Conservation (phyloP, 2,113 vertebrate species). For the Colius striatus region DNA sequence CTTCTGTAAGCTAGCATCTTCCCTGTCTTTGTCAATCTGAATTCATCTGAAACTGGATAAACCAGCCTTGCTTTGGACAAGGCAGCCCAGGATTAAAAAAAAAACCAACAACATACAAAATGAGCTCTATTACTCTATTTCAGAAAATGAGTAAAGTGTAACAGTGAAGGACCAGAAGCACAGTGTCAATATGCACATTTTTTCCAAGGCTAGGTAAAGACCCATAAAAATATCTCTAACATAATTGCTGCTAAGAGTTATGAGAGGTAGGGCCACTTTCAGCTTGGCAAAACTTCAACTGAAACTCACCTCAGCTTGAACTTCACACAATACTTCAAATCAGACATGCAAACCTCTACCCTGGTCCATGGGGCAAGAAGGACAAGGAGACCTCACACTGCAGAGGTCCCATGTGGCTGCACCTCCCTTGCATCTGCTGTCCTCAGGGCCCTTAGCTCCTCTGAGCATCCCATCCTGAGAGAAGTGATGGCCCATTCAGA, state of each 20-base stretch:
- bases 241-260: background rate
- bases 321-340: background rate
- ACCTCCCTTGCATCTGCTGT: background rate
- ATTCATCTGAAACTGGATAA: background rate
- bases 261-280: background rate
- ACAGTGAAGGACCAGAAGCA: background rate
- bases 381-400: rapidly evolving
- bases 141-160: background rate
- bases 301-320: background rate
- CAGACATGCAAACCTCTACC: rapidly evolving
- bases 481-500: background rate
- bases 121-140: background rate
- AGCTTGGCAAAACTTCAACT: background rate
- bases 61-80: background rate
- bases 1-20: background rate
- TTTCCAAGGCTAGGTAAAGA: background rate
- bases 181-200: background rate
- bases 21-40: background rate
- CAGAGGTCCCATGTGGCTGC: background rate
- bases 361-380: rapidly evolving
- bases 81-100: background rate
- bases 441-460: background rate
- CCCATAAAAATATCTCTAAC: background rate
- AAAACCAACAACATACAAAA: background rate
- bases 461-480: background rate